phyloP scores from a whole-genome alignment of 2,113 vertebrate species.

The Epinephelus fuscoguttatus region DNA sequence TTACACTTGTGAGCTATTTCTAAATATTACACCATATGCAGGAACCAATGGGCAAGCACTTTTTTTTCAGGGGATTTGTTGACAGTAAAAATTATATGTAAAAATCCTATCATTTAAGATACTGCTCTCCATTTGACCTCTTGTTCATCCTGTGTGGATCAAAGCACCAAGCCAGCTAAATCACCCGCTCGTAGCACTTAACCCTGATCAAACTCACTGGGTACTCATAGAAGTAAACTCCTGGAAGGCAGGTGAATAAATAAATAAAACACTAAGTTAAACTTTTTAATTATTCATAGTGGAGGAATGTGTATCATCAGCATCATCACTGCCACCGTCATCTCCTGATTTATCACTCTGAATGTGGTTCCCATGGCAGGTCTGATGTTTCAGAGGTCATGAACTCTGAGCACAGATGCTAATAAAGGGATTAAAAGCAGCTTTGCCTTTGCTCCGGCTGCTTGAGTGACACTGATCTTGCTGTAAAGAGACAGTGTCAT shows the following conservation, averaged over 20 bases:
- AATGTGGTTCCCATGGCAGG: constrained; percentile 33
- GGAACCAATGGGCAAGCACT: not conserved
- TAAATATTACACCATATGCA: not conserved
- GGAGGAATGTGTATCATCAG: constrained; percentile 39
- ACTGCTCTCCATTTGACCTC: not conserved
- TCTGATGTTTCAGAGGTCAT: constrained; percentile 55
- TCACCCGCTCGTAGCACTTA: not conserved
- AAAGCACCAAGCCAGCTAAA: not conserved
- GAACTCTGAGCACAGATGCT: constrained; percentile 65
- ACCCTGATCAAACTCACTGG: not conserved
- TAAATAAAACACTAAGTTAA: constrained; percentile 52
- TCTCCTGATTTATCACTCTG: constrained; percentile 40
- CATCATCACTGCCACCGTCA: constrained; percentile 17
- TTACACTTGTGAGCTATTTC: not conserved
- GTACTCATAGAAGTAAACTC: constrained; percentile 22
- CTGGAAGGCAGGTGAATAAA: constrained; percentile 37
- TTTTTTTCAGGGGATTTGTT: not conserved
- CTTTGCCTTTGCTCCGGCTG: constrained; percentile 43
- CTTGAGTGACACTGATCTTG: constrained; percentile 73
- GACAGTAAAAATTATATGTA: not conserved
- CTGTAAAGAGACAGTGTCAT: constrained; percentile 54
- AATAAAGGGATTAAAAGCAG: constrained; percentile 53
- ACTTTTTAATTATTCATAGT: constrained; percentile 42
- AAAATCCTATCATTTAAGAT: not conserved
- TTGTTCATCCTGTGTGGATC: too few relatives aligned